These are phyloP conservation scores for Maniola jurtina DNA, from an alignment of 1,140 invertebrate genomes.

Conservation along the genomic window DNA sequence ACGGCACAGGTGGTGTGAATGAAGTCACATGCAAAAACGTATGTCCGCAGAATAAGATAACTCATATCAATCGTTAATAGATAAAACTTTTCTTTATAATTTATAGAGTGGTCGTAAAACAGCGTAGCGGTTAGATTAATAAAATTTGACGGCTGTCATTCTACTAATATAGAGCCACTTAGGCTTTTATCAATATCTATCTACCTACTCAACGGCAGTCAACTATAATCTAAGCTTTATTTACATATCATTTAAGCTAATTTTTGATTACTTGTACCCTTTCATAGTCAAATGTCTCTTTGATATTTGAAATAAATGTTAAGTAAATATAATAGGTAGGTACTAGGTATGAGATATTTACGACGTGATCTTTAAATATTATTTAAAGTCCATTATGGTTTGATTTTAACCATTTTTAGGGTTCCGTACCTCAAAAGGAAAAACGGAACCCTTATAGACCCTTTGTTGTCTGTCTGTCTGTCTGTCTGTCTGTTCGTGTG, in stretches of 20 bases:
- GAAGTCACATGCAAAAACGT: background rate
- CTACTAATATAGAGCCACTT: constrained; percentile 56
- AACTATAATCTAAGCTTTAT: constrained; percentile 37
- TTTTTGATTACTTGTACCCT: constrained; percentile 14
- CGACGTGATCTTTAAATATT: constrained; percentile 25
- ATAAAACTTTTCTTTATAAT: constrained; percentile 65
- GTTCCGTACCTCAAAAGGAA: too few species aligned
- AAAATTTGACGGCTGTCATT: constrained; percentile 71
- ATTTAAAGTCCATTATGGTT: constrained; percentile 29
- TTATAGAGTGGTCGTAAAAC: constrained; percentile 70
- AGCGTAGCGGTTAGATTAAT: constrained; percentile 54
- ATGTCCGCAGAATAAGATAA: constrained; percentile 58
- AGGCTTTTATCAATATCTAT: constrained; percentile 52
- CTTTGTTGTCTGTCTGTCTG: too few species aligned
- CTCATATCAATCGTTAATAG: constrained; percentile 61
- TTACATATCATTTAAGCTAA: constrained; percentile 24
- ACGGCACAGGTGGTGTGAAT: background rate
- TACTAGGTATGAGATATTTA: constrained; percentile 37
- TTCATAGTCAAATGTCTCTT: constrained; percentile 8
- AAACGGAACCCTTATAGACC: too few species aligned
- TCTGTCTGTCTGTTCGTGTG: too few species aligned
- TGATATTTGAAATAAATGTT: constrained; percentile 29
- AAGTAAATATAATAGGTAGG: too few species aligned
- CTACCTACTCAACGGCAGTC: constrained; percentile 34
- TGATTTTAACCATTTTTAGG: constrained; percentile 14